Percentiles rank a stretch among this genome's conserved stretches.
These are phyloP conservation scores for Bursaphelenchus okinawaensis DNA, from an alignment of 2,888 invertebrate genomes.

Conservation along the genomic window DNA sequence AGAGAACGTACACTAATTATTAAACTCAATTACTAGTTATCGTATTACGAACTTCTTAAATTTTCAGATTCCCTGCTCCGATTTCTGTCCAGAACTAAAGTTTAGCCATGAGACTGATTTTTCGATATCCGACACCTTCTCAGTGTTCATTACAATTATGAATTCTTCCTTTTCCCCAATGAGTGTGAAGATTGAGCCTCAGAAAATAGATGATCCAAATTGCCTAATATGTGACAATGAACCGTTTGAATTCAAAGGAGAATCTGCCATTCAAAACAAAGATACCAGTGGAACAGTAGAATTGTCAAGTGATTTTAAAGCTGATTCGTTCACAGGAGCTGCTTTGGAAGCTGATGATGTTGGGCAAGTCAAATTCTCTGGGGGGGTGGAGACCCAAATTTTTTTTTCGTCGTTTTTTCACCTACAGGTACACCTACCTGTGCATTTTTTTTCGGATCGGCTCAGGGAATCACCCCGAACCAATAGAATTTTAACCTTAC, in stretches of 20 bases:
- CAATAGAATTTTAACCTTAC: no score
- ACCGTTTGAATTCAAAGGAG: background rate
- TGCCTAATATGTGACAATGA: background rate
- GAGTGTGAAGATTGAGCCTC: background rate
- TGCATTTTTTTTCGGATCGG: no score
- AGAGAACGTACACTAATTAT: no score
- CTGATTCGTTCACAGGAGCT: background rate
- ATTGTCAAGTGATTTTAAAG: background rate
- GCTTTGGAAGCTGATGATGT: background rate
- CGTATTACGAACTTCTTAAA: no score
- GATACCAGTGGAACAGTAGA: background rate
- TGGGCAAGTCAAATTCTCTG: slow-evolving; percentile 3
- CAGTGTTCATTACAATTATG: slow-evolving; percentile 6
- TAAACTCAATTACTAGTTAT: no score
- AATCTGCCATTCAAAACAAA: background rate
- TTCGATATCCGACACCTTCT: slow-evolving; percentile 3
- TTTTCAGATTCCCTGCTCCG: slow-evolving; percentile 1
- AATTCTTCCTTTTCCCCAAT: background rate
- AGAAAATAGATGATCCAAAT: background rate
- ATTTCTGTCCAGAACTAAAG: slow-evolving; percentile 9
- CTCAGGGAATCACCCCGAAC: no score
- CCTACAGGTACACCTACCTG: no score
- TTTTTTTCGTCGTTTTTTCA: no score
- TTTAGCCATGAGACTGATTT: slow-evolving; percentile 5
- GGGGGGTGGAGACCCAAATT: no score